phyloP scores from a whole-genome alignment of 1,140 invertebrate species.

The Spodoptera frugiperda region DNA sequence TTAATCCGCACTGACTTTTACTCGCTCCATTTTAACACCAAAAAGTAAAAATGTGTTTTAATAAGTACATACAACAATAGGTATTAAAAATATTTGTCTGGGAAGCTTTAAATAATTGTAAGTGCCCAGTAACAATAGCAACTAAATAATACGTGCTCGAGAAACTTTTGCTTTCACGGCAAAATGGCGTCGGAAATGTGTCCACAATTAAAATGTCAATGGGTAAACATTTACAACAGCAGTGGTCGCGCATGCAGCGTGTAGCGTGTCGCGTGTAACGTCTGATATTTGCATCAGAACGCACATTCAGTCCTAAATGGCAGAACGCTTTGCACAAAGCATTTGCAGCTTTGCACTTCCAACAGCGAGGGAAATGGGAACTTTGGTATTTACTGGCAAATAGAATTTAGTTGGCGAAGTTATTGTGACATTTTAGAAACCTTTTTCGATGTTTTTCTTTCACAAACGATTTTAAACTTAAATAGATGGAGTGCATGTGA shows the following conservation, averaged over 20 bases:
- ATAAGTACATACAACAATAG: too few species aligned
- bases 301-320: constrained; percentile 11
- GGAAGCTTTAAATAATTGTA: neutral
- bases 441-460: neutral
- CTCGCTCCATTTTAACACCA: neutral
- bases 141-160: neutral
- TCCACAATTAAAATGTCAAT: constrained; percentile 2
- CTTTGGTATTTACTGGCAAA: neutral
- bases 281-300: constrained; percentile 16
- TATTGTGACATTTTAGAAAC: neutral
- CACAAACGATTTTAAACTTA: neutral
- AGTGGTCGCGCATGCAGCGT: neutral
- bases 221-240: neutral
- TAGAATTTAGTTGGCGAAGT: neutral
- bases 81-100: neutral
- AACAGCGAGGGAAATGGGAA: constrained; percentile 7
- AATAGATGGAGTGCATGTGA: neutral
- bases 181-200: constrained; percentile 15
- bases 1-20: neutral
- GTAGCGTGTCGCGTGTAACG: neutral
- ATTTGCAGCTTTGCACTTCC: constrained; percentile 3
- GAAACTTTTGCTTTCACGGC: constrained; percentile 9
- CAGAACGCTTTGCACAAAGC: neutral
- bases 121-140: neutral
- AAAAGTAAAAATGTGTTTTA: too few species aligned